Percentiles rank a stretch among this genome's conserved stretches.
phyloP scores from a whole-genome alignment of 30 jellyfish, hydroid and myxozoan species.

The Turritopsis dohrnii region DNA sequence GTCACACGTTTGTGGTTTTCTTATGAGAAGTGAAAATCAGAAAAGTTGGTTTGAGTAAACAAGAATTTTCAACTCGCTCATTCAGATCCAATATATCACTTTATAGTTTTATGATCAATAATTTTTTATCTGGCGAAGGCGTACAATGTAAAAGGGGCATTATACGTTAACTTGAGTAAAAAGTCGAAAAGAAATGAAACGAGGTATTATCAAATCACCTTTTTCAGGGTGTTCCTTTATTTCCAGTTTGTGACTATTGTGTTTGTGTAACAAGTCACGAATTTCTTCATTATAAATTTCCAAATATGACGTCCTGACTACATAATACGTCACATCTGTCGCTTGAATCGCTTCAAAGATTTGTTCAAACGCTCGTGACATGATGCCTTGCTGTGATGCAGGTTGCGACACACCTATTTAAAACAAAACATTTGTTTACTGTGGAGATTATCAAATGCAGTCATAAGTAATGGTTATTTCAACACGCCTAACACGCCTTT shows the following conservation, averaged over 20 bases:
- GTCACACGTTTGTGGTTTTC: too few species aligned
- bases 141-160: too few species aligned
- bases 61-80: too few species aligned
- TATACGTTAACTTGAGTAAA: too few species aligned
- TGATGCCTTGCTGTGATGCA: conserved; percentile 80
- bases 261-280: conserved; percentile 82
- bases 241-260: conserved; percentile 67
- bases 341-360: conserved; percentile 76
- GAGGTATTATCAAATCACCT: conserved; percentile 36
- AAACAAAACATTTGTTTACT: background rate
- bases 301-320: conserved; percentile 80
- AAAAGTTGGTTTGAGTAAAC: too few species aligned
- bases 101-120: too few species aligned
- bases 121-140: too few species aligned
- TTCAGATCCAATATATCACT: too few species aligned
- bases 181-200: too few species aligned
- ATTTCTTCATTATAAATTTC: conserved; percentile 95
- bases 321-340: conserved; percentile 80
- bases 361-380: conserved; percentile 88
- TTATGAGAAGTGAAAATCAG: too few species aligned
- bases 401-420: conserved; percentile 40
- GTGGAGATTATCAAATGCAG: too few species aligned
- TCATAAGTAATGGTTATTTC: background rate
- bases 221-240: conserved; percentile 95
- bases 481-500: too few species aligned